phyloP scores from a whole-genome alignment of 2,888 invertebrate genomes.

The Celastrina argiolus region DNA sequence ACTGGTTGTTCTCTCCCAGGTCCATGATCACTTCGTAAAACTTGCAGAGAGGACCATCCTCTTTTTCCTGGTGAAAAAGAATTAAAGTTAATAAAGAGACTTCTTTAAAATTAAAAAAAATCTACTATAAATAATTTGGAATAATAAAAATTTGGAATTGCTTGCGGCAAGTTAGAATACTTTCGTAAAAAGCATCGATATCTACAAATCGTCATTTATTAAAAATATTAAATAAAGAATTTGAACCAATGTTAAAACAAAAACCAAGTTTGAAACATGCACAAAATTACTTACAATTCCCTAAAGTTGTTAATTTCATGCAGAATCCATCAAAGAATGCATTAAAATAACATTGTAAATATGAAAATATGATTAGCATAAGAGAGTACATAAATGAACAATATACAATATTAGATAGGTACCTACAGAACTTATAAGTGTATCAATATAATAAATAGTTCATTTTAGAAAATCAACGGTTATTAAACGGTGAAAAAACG shows the following conservation, averaged over 20 bases:
- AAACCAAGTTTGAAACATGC: constrained; percentile 31
- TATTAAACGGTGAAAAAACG: too few relatives aligned
- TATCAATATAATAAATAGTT: too few relatives aligned
- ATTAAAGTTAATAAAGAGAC: too few relatives aligned
- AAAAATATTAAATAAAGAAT: constrained; percentile 19
- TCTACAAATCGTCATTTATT: too few relatives aligned
- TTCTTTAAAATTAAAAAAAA: too few relatives aligned
- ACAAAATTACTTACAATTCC: constrained; percentile 69
- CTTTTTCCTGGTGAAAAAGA: constrained; percentile 55
- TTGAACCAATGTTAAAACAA: neutral
- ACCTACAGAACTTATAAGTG: neutral
- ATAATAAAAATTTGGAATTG: too few relatives aligned
- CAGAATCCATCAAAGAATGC: constrained; percentile 67
- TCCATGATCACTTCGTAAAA: constrained; percentile 90
- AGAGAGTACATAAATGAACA: neutral
- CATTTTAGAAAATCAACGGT: too few relatives aligned
- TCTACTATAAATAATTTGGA: too few relatives aligned
- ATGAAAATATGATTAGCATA: constrained; percentile 24
- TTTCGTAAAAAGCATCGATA: too few relatives aligned
- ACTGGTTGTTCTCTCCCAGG: constrained; percentile 82
- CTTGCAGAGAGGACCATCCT: constrained; percentile 83
- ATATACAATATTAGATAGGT: neutral
- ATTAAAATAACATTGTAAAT: constrained; percentile 54
- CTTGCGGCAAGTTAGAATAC: constrained; percentile 5
- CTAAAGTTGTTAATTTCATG: constrained; percentile 70